Base-by-base conservation (phyloP, 1,140 invertebrate genomes). In the Drosophila paulistorum region DNA sequence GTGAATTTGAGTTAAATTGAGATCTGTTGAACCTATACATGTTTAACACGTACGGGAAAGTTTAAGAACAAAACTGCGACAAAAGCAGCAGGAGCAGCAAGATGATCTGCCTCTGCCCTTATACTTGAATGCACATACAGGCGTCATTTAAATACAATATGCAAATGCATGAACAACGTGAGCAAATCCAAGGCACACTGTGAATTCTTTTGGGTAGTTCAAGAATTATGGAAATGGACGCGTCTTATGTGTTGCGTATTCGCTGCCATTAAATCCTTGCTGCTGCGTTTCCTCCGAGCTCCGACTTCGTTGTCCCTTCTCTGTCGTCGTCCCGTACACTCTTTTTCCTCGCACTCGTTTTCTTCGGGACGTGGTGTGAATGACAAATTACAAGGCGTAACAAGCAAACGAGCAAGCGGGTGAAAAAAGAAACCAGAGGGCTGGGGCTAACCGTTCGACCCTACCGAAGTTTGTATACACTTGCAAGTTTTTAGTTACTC, bases 221-320 rank as follows among this genome's bases (percentile, higher is more conserved):
- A 42, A 59, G 63, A 75, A 79, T 78, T 79, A 79, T 79, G 77
- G 75, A 79, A 79, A 79, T 79, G 75, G 76, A 63, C 75, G 77
- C 77, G 74, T 77, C 71, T 79, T 78, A 79, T 76, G 70, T 76
- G 74, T 76, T 59, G 57, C 57, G 70, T 78, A 78, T 79, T 79
- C 69, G 75, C 65, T 73, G 75, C 75, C 74, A 79, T 79, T 79
- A 78, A 73, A 79, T 78, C 23, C n/a, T 42, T 33, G 61, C 13
- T 14, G 14, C 26, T 41, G 41, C 23, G 58, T 41, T 33, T 51
- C 33, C 62, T 73, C 59, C 62, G 60, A 55, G 54, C 67, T 57
- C 37, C 35, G 10, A 37, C 35, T 11, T 23, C 33, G 33, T 14
- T n/a, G 14, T 9, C 14, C 9, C 42, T 23, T 37, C 35, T 37